Evolutionary conservation across 2,797 vertebrate genomes (phyloP), one percentile per base, ranked within the genome.

Genomic region (Iguana delicatissima): DNA sequence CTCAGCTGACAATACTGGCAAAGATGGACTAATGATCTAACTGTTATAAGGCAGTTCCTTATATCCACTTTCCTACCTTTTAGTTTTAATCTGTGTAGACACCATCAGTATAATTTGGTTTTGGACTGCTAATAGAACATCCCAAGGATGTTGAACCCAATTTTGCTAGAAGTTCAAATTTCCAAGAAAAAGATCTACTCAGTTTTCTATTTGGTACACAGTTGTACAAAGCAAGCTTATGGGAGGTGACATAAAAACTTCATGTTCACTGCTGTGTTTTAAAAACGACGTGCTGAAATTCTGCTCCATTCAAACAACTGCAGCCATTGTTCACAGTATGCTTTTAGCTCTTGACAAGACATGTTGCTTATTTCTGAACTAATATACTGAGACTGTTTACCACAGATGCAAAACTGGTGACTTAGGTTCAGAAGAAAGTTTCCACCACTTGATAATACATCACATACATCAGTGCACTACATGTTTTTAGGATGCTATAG

Each of bases 371-470:
- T 3, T 79, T 89, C 89, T 52, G 42, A 67, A 90, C 69, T 67
- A 50, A 84, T 73, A 67, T 20, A 80, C 3, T 10, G 55, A 80
- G 1, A 74, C 67, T 86, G 42, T 86, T 50, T 74, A 80, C 2
- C 52, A n/a, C 16, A 8, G 7, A 8, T 55, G 86, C n/a, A 69
- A 59, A 88, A 57, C 42, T 76, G 24, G n/a, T 26, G 32, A 80
- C 24, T 55, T 13, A 18, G 29, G 18, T 88, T 64, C 32, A 89
- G 52, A 86, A 64, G 38, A 7, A 84, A 5, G 88, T 89, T 35
- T 7, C 64, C 67, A 13, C 67, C 13, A 67, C 89, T 91, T 92
- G 89, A 62, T 16, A 91, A 72, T 1, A 89, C 22, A 87, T 76
- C 24, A n/a, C 59, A 55, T 90, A 62, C 69, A 67, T 55, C 82